Conservation (phyloP, 2,113 vertebrate genomes). For the Passerina amoena region DNA sequence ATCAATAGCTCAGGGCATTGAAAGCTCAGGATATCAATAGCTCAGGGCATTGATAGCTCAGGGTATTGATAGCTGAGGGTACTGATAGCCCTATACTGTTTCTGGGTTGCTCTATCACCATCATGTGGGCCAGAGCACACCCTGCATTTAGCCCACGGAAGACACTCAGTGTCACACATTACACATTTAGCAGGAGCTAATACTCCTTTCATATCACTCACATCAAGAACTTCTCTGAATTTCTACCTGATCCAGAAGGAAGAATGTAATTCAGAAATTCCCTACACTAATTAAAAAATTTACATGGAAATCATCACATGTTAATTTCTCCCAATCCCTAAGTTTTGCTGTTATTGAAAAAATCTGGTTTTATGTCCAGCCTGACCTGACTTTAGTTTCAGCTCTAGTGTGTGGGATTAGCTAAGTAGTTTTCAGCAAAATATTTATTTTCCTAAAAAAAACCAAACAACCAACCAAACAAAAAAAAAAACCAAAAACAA, state of each 20-base stretch:
- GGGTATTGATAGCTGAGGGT: background rate
- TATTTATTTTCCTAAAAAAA: background rate
- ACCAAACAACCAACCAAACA: too few species aligned
- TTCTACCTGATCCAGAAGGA: background rate
- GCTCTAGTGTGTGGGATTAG: background rate
- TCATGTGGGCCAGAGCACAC: background rate
- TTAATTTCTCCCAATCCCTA: background rate
- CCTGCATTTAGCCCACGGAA: background rate
- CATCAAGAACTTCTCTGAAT: background rate
- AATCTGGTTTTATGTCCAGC: background rate
- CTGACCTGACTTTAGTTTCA: background rate
- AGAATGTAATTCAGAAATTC: background rate
- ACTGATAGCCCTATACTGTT: accelerated
- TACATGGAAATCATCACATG: background rate
- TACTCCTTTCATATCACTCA: background rate
- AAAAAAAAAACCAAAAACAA: too few species aligned
- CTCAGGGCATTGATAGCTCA: background rate
- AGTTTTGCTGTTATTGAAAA: background rate
- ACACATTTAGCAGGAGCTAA: background rate
- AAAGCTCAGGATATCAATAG: too few species aligned
- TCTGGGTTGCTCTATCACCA: background rate
- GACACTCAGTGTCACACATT: background rate
- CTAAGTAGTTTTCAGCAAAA: background rate
- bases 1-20: too few species aligned
- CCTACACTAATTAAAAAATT: background rate